Evolutionary conservation across 2,797 vertebrate species (phyloP).

Genomic region (Esox lucius): DNA sequence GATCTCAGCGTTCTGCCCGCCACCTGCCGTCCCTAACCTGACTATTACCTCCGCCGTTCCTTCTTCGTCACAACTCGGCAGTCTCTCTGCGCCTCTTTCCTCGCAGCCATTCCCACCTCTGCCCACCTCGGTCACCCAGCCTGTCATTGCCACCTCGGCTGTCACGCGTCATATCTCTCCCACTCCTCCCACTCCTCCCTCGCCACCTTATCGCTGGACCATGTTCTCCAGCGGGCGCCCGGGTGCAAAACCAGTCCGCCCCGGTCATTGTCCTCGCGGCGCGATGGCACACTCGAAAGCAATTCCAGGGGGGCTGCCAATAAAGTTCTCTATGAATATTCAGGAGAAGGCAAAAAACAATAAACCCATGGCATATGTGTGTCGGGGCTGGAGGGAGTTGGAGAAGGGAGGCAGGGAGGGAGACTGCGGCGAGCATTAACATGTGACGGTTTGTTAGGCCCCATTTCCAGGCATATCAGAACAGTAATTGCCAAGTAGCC

Average conservation of each 20-base stretch:
- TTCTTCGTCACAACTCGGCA: conserved; percentile 39
- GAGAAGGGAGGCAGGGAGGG: conserved; percentile 12
- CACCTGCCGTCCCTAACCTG: conserved; percentile 13
- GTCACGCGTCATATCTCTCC: conserved; percentile 30
- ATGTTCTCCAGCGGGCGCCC: neutral
- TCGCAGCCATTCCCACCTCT: conserved; percentile 19
- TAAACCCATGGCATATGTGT: conserved; percentile 20
- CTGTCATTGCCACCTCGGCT: conserved; percentile 33
- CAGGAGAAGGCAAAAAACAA: conserved; percentile 21
- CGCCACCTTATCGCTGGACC: neutral
- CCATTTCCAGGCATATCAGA: neutral
- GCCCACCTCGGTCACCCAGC: conserved; percentile 13
- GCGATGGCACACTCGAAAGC: neutral
- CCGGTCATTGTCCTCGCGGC: conserved; percentile 20
- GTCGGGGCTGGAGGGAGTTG: conserved; percentile 5
- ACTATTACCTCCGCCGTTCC: conserved; percentile 27
- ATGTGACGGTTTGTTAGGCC: neutral
- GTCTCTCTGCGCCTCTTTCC: neutral
- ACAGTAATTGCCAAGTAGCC: neutral
- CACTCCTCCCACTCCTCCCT: conserved; percentile 1
- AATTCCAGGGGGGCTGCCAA: conserved; percentile 14
- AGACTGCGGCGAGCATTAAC: neutral
- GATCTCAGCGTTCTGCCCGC: neutral
- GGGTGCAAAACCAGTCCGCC: conserved; percentile 1
- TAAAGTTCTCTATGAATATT: conserved; percentile 34